Evolutionary conservation across 2,797 vertebrate species (phyloP), one percentile per base, ranked within the genome.

Genomic region (Melanotaenia trifasciata): DNA sequence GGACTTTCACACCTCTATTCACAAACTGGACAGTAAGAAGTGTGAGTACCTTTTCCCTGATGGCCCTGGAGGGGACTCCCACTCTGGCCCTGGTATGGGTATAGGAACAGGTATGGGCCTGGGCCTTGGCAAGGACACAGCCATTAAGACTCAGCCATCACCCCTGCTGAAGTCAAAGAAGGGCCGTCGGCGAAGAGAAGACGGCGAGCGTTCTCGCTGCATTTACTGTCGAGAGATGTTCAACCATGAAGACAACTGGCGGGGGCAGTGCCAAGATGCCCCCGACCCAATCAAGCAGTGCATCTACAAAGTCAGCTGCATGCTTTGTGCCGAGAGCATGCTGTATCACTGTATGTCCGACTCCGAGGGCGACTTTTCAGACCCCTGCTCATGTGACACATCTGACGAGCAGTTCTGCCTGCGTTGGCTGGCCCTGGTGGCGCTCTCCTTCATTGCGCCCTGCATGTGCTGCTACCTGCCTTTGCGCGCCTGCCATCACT

Each of bases 391-490:
- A 0, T 99, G 98, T 86, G 98, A 99, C 95, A 96, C 97, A 59
- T 96, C 96, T 1, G 98, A 99, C 85, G 98, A 98, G 95, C 98
- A 98, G 94, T 98, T 99, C 95, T 99, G 98, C 92, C 94, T 98
- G 83, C 96, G 98, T 88, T 99, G 98, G 98, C 93, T 99, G 82
- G 98, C 98, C 22, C 94, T 99, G 90, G 95, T 98, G 89, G 97
- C 97, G 13, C 94, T 99, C 66, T 99, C 98, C 0, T 96, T 99
- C 93, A 95, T 99, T 60, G 98, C 97, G 20, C 98, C 98, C 0
- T 99, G 98, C 94, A 98, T 99, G 97, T 99, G 98, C 96, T 99
- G 97, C 97, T 99, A 99, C 87, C 96, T 97, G 90, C 97, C 97
- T 18, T 91, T 99, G 94, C 95, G 97, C 84, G 96, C 95, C 82